These are phyloP conservation scores for Grapholita molesta DNA, from an alignment of 1,140 invertebrate species.

Conservation along the genomic window DNA sequence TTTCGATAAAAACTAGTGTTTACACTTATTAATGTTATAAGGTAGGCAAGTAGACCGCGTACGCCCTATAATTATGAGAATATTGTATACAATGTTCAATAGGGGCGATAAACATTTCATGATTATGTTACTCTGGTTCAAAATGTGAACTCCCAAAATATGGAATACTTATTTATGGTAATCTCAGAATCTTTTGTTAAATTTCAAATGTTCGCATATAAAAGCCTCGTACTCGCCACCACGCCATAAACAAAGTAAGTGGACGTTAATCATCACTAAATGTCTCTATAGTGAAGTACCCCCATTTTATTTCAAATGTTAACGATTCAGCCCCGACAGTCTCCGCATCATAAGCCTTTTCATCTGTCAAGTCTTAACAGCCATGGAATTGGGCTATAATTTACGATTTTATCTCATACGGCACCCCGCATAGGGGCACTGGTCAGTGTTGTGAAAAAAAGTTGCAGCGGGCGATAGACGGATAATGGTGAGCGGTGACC, in stretches of 20 bases:
- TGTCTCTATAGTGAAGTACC: conserved; percentile 52
- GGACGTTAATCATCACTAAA: conserved; percentile 55
- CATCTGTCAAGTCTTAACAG: conserved; percentile 75
- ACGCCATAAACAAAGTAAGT: conserved; percentile 27
- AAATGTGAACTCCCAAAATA: neutral
- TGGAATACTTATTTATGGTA: neutral
- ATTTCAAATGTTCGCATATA: neutral
- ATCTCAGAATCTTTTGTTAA: neutral
- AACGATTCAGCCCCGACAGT: conserved; percentile 60
- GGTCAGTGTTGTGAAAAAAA: conserved; percentile 66
- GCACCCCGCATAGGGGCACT: conserved; percentile 68
- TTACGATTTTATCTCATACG: conserved; percentile 73
- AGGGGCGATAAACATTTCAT: neutral
- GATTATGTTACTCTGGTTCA: neutral
- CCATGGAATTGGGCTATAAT: conserved; percentile 76
- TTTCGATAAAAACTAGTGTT: too few species aligned
- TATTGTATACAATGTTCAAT: neutral
- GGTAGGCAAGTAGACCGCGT: too few species aligned
- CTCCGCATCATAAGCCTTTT: conserved; percentile 65
- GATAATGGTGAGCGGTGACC: conserved; percentile 54
- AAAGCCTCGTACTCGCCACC: neutral
- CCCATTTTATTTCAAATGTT: conserved; percentile 67
- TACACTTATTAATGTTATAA: too few species aligned
- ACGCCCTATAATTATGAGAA: neutral
- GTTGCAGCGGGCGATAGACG: conserved; percentile 43